Base-by-base conservation (phyloP, 1,140 invertebrate genomes). In the Drosophila miranda region DNA sequence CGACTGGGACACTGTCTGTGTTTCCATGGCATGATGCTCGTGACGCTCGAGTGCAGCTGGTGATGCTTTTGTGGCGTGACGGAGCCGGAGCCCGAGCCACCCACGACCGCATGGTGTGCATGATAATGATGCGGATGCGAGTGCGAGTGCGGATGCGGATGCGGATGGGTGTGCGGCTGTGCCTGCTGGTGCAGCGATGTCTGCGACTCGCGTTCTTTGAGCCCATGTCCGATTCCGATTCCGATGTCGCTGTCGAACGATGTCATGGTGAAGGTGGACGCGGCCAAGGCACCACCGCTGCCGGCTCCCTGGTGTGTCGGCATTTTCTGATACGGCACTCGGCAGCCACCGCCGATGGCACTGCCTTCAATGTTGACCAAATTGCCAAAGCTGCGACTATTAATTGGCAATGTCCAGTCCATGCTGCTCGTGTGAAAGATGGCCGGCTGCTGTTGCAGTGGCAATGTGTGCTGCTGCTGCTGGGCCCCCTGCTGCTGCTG, bases 21-120 rank as follows among this genome's bases (percentile, higher is more conserved):
- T 54, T 91, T 91, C 90, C 90, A 91, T 7, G 90, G 90, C 88
- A 90, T 90, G 45, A 90, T 90, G 78, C 89, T 90, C 13, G 84
- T 89, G 30, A 89, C 73, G 68, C 83, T 87, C 51, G 81, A 86
- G 56, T 89, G 82, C 48, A 83, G 73, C 62, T 86, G 89, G 75
- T 82, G 78, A 69, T 90, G 89, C 51, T 90, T 81, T 49, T 89
- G 80, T n/a, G 89, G 80, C 45, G 82, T 84, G 43, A 55, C 63
- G 42, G 82, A 59, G 26, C 74, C 51, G 43, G 63, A 66, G 50
- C 67, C 66, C 4, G 49, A 46, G 9, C 56, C 69, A n/a, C 56
- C 54, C 16, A 41, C 71, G n/a, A 63, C 61, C 62, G 67, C 69
- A 69, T 82, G 75, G 62, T 82, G 73, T 26, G 82, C 67, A 71